Evolutionary conservation across 2,797 vertebrate genomes (phyloP).

Genomic region (Propithecus perrieri): DNA sequence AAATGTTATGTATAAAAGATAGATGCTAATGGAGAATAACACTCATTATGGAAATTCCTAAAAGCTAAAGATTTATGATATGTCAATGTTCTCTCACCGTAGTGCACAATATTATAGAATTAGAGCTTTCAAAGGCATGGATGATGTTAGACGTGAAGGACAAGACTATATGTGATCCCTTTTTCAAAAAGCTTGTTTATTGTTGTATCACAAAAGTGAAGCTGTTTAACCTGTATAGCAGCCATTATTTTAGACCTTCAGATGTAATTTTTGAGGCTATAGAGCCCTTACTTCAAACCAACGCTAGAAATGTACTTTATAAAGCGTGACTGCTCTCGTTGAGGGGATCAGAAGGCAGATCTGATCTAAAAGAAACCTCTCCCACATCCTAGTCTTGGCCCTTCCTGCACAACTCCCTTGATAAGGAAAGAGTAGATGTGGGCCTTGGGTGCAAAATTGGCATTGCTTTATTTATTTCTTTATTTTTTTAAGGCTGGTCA

Average conservation of each 20-base stretch:
- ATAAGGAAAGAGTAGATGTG: background rate
- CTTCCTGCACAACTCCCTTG: background rate
- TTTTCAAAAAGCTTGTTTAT: background rate
- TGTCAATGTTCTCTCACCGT: background rate
- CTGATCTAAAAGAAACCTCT: background rate
- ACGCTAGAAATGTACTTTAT: background rate
- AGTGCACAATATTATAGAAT: background rate
- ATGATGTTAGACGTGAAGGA: background rate
- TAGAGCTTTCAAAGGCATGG: background rate
- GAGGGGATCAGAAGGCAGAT: background rate
- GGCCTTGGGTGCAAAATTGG: background rate
- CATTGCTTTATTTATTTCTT: slow-evolving; percentile 2
- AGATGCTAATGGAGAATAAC: background rate
- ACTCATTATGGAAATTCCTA: background rate
- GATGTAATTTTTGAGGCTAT: background rate
- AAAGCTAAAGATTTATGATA: background rate
- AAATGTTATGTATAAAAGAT: background rate
- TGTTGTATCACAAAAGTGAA: background rate
- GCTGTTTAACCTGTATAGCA: background rate
- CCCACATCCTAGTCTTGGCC: background rate
- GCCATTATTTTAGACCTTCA: background rate
- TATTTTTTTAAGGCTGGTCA: no score
- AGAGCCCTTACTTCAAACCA: background rate
- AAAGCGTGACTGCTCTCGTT: background rate
- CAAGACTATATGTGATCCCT: background rate